Conservation (phyloP, 2,113 vertebrate genomes). For the Stegostoma tigrinum region DNA sequence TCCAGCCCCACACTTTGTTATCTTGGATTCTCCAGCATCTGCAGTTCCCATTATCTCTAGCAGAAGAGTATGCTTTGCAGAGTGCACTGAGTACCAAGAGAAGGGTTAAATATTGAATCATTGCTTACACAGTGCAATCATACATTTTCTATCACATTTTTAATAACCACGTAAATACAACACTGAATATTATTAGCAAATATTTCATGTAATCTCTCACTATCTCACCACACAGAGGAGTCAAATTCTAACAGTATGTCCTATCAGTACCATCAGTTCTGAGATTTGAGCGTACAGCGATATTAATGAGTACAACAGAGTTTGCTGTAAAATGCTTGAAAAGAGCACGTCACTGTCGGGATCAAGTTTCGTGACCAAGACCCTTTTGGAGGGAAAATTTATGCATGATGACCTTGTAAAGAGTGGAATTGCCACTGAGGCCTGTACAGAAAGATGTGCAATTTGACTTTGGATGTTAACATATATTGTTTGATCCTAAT, state of each 20-base stretch:
- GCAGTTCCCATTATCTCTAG: too few species aligned
- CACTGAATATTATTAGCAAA: slow-evolving; percentile 32
- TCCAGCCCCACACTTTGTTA: too few species aligned
- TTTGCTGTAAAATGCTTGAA: not conserved
- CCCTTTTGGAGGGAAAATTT: not conserved
- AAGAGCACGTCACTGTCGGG: not conserved
- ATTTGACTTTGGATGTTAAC: not conserved
- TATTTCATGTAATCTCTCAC: slow-evolving; percentile 24
- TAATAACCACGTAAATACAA: slow-evolving; percentile 34
- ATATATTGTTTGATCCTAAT: not conserved
- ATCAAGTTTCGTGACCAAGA: not conserved
- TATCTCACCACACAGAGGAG: not conserved
- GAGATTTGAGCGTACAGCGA: not conserved
- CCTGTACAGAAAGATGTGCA: not conserved
- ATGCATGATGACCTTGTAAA: not conserved
- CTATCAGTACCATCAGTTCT: not conserved
- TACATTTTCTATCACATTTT: slow-evolving; percentile 19
- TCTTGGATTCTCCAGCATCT: too few species aligned
- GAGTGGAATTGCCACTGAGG: not conserved
- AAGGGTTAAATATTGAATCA: slow-evolving; percentile 24
- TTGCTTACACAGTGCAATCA: not conserved
- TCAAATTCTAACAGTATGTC: slow-evolving; percentile 17
- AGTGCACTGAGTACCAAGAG: not conserved
- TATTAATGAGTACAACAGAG: not conserved
- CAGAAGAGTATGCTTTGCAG: not conserved